Evolutionary conservation across 2,888 invertebrate genomes (phyloP), one percentile per base, ranked within the genome.

Genomic region (Acholoe squamosa): DNA sequence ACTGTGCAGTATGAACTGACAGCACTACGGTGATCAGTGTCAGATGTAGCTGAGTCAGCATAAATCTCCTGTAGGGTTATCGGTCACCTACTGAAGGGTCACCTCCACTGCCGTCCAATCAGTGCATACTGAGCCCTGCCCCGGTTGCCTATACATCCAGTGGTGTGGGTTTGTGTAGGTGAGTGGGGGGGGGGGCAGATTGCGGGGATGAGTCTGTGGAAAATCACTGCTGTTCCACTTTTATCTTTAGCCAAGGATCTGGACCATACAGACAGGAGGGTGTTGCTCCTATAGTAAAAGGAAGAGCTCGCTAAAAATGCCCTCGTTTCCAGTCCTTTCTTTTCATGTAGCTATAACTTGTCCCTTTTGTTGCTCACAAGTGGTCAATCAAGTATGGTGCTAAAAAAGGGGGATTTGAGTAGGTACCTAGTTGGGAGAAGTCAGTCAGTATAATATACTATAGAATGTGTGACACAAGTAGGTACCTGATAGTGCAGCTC

Each of bases 91-190:
- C 22, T n/a, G 61, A n/a, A 61, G 71, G 61, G 71, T 25, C 31
- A 28, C 28, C 71, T 28, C 28, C 28, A 28, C 28, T 25, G 5
- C 28, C 71, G 71, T 22, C 71, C 71, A 71, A 71, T 71, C 71
- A 71, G 71, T 25, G n/a, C n/a, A 16, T 25, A 28, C 71, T 71
- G 71, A 71, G 71, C 71, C 25, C 28, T 28, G 19, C 28, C 28
- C 28, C 71, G 71, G 28, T 71, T 71, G 71, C 71, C 61, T 71
- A n/a, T 71, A 71, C 71, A 25, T n/a, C 71, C 71, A 71, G 14
- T 28, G 67, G 16, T 12, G 67, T 25, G 67, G 67, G 67, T 7
- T 67, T 7, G 12, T 7, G 67, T 67, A 25, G 67, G n/a, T 67
- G 67, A 7, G 10, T 54, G 61, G 61, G 19, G 12, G 19, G 61